Percentiles rank a stretch among this genome's conserved stretches.
phyloP scores from a whole-genome alignment of 2,888 invertebrate genomes.

The Monoplex corrugatus region DNA sequence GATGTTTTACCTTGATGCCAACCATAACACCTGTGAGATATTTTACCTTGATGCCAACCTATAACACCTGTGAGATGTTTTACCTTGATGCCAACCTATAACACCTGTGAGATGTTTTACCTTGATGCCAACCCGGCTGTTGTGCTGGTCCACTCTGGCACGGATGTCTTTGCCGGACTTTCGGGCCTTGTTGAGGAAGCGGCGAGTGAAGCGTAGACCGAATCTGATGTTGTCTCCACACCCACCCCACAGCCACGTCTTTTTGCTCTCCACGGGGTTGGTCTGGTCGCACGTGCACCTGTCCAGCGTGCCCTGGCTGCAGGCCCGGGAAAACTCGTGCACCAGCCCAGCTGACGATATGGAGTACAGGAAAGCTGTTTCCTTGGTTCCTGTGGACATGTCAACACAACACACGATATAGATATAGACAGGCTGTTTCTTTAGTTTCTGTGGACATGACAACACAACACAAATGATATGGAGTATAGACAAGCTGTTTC shows the following conservation, averaged over 20 bases:
- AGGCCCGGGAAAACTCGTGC: constrained; percentile 95
- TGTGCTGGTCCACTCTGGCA: constrained; percentile 78
- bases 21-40: no score
- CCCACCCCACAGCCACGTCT: constrained; percentile 93
- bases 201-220: constrained; percentile 95
- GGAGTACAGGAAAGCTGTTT: constrained; percentile 97
- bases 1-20: no score
- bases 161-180: constrained; percentile 87
- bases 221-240: constrained; percentile 98
- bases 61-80: no score
- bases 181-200: constrained; percentile 96
- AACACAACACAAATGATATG: no score
- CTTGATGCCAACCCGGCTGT: constrained; percentile 78
- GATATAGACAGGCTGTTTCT: no score
- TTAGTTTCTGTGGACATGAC: no score
- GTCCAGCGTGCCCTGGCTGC: constrained; percentile 95
- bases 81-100: no score
- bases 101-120: no score
- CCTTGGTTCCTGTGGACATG: constrained; percentile 92
- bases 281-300: constrained; percentile 95
- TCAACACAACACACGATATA: no score
- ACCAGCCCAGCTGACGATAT: constrained; percentile 97
- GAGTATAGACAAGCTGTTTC: no score
- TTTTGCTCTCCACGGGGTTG: constrained; percentile 86
- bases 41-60: no score